Evolutionary conservation across 2,888 invertebrate genomes (phyloP).

Genomic region (Chalcis sispes): DNA sequence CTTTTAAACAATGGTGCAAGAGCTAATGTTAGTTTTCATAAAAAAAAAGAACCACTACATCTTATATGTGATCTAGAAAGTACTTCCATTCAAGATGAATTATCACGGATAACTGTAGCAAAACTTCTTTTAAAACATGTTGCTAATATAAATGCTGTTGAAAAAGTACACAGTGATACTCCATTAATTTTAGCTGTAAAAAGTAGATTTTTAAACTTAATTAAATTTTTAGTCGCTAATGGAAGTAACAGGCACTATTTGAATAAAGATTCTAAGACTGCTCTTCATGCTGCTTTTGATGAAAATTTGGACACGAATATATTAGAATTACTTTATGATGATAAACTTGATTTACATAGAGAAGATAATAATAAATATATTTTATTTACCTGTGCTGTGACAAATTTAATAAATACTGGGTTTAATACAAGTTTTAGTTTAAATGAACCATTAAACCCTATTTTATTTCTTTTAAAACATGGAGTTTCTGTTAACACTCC

Average conservation of each 20-base stretch:
- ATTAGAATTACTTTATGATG: slow-evolving; percentile 34
- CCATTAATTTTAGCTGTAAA: slow-evolving; percentile 39
- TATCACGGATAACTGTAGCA: slow-evolving; percentile 27
- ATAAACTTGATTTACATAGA: slow-evolving; percentile 15
- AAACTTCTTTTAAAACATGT: slow-evolving; percentile 33
- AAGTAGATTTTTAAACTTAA: slow-evolving; percentile 19
- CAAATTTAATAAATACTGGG: slow-evolving; percentile 31
- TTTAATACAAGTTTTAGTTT: slow-evolving; percentile 5
- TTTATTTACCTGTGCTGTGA: slow-evolving; percentile 30
- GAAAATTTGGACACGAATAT: slow-evolving; percentile 28
- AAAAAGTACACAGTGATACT: slow-evolving; percentile 10
- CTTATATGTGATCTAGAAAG: slow-evolving; percentile 31
- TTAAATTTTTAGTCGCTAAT: slow-evolving; percentile 18
- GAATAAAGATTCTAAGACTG: slow-evolving; percentile 29
- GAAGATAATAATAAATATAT: slow-evolving; percentile 13
- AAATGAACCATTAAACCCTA: slow-evolving; percentile 15
- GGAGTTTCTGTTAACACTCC: slow-evolving; percentile 29
- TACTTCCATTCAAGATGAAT: slow-evolving; percentile 23
- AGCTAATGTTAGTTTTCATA: slow-evolving; percentile 28
- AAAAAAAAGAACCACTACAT: slow-evolving; percentile 33
- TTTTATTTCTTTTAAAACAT: slow-evolving; percentile 36
- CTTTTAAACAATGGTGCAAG: slow-evolving; percentile 36
- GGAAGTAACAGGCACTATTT: slow-evolving; percentile 23
- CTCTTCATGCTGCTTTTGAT: slow-evolving; percentile 40
- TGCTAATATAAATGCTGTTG: slow-evolving; percentile 35